phyloP scores from a whole-genome alignment of 1,140 invertebrate species.

The Nymphalis io region DNA sequence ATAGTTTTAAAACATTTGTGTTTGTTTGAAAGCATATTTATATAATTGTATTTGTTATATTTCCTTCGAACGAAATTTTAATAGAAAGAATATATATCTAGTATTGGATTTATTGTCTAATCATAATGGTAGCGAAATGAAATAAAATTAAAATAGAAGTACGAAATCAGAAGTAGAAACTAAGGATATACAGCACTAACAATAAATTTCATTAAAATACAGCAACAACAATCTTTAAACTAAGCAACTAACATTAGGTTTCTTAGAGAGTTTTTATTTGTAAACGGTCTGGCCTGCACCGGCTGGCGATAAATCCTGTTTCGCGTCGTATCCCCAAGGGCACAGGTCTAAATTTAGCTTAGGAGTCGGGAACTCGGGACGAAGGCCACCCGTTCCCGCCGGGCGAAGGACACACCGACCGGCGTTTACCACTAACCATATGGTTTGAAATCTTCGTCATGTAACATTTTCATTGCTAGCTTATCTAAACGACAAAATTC shows the following conservation, averaged over 20 bases:
- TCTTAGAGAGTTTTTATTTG: constrained; percentile 12
- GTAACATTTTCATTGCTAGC: background rate
- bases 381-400: constrained; percentile 64
- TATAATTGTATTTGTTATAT: background rate
- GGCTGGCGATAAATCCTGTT: constrained; percentile 72
- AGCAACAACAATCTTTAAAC: background rate
- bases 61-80: background rate
- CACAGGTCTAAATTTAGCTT: constrained; percentile 69
- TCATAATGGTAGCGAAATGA: too few species aligned
- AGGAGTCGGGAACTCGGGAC: constrained; percentile 46
- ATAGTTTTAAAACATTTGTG: constrained; percentile 29
- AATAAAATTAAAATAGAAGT: too few species aligned
- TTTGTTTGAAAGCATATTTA: constrained; percentile 30
- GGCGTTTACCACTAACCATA: constrained; percentile 19
- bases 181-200: too few species aligned
- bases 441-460: constrained; percentile 12
- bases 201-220: background rate
- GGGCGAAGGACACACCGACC: constrained; percentile 44
- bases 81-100: too few species aligned
- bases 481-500: background rate
- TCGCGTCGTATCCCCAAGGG: constrained; percentile 70
- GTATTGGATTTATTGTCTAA: too few species aligned
- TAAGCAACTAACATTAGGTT: constrained; percentile 16
- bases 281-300: constrained; percentile 25
- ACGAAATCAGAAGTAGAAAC: too few species aligned